These are phyloP conservation scores for Apocrypta bakeri DNA, from an alignment of 1,140 invertebrate species.

Conservation along the genomic window DNA sequence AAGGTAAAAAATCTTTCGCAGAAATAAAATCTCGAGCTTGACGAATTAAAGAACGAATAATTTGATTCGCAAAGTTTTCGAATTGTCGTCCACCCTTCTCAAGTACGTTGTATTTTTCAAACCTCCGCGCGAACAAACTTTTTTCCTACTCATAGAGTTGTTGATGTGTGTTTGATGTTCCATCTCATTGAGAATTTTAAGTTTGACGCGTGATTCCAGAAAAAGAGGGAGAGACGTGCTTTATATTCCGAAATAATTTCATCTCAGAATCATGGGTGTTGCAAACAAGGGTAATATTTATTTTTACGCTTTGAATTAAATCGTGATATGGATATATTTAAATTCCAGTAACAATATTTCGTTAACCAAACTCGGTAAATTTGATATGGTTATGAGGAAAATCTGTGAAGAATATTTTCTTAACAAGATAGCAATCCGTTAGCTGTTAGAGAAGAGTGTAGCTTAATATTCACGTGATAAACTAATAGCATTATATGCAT, in stretches of 20 bases:
- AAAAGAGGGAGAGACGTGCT: too few relatives aligned
- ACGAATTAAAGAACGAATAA: conserved; percentile 21
- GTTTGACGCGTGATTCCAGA: not conserved
- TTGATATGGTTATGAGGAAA: not conserved
- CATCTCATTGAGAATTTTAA: not conserved
- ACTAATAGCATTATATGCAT: not conserved
- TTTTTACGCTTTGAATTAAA: too few relatives aligned
- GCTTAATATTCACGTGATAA: not conserved
- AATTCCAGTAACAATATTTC: not conserved
- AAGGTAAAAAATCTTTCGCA: not conserved
- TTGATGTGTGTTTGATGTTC: not conserved
- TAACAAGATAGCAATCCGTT: not conserved
- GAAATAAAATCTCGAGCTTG: not conserved
- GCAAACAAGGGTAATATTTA: not conserved
- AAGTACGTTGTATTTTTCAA: not conserved
- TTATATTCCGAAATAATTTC: not conserved
- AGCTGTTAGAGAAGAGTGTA: too few relatives aligned
- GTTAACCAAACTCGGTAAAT: not conserved
- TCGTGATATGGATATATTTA: not conserved
- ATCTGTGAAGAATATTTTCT: not conserved
- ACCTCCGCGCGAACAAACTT: not conserved
- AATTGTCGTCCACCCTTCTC: not conserved
- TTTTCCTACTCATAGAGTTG: not conserved
- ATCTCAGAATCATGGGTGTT: not conserved
- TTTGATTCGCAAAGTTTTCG: conserved; percentile 23